Percentiles rank a stretch among this genome's conserved stretches.
Evolutionary conservation across 2,888 invertebrate genomes (phyloP).

Genomic region (Homarus gammarus): DNA sequence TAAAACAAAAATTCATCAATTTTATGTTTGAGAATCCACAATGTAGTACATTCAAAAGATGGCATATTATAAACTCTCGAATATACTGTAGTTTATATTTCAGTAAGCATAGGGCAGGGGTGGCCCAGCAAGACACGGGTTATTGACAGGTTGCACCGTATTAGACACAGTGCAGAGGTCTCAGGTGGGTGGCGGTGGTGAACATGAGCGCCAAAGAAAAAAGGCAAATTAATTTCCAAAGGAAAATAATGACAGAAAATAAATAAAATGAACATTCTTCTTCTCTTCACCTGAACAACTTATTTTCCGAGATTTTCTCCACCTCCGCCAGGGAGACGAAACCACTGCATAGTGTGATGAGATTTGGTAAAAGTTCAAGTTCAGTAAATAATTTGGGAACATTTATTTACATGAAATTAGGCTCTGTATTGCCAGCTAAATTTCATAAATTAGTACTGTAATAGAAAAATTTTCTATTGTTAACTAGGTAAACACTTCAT

Average conservation of each 20-base stretch:
- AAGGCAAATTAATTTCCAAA: background rate
- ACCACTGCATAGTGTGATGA: conserved; percentile 47
- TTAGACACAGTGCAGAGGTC: conserved; percentile 32
- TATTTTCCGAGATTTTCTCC: conserved; percentile 60
- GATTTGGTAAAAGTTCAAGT: conserved; percentile 1
- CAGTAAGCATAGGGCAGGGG: too few relatives aligned
- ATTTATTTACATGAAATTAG: conserved; percentile 26
- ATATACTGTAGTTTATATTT: too few relatives aligned
- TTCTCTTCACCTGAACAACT: conserved; percentile 54
- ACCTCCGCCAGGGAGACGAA: conserved; percentile 53
- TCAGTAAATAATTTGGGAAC: conserved; percentile 3
- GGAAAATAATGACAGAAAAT: background rate
- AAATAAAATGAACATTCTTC: background rate
- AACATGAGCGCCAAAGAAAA: background rate
- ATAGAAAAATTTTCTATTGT: background rate
- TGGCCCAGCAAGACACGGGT: too few relatives aligned
- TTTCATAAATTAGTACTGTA: conserved; percentile 19
- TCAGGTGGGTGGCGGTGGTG: conserved; percentile 4
- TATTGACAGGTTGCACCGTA: too few relatives aligned
- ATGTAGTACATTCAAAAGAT: too few relatives aligned
- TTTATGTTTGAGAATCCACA: too few relatives aligned
- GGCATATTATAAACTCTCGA: too few relatives aligned
- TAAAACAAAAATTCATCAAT: background rate
- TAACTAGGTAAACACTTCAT: background rate
- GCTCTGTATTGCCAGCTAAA: conserved; percentile 4